Evolutionary conservation across 2,113 vertebrate species (phyloP), one percentile per base, ranked within the genome.

Genomic region (Collichthys lucidus): DNA sequence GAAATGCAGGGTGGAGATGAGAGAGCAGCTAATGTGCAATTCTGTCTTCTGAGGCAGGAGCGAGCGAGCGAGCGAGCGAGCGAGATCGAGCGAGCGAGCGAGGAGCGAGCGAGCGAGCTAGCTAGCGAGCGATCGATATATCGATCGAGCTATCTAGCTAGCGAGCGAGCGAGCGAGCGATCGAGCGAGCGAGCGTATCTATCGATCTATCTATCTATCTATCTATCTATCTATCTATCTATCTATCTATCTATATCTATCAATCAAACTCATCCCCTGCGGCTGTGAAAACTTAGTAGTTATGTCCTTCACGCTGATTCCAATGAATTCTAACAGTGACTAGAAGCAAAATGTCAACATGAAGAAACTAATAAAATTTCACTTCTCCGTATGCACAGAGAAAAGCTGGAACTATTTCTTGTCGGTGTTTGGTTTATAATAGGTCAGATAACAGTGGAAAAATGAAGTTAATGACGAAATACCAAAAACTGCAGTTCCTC

Each of bases 1-100:
- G 61, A 70, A 84, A 84, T 71, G 82, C 82, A 91, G 90, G 86
- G 72, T 75, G 55, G 24, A 67, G 79, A 89, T 62, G 73, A 84
- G 68, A 74, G 76, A 79, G 76, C 46, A 29, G 72, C 70, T 76
- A 76, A 82, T 83, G 69, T 85, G 75, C 77, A 74, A 56, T 77
- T 77, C 66, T 79, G 62, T 78, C 66, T 61, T 80, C 40, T 53
- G 52, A 79, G 79, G 84, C n/a, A n/a, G n/a, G n/a, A n/a, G n/a
- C n/a, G n/a, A n/a, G n/a, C n/a, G n/a, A n/a, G n/a, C n/a, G n/a
- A n/a, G n/a, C n/a, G n/a, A n/a, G n/a, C n/a, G n/a, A n/a, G n/a
- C n/a, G n/a, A n/a, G n/a, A n/a, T n/a, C n/a, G n/a, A n/a, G n/a
- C n/a, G n/a, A n/a, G n/a, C n/a, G n/a, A n/a, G n/a, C n/a, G n/a